Percentiles rank a stretch among this genome's conserved stretches.
Conservation (phyloP, 1,140 invertebrate genomes). For the Drosophila funebris region DNA sequence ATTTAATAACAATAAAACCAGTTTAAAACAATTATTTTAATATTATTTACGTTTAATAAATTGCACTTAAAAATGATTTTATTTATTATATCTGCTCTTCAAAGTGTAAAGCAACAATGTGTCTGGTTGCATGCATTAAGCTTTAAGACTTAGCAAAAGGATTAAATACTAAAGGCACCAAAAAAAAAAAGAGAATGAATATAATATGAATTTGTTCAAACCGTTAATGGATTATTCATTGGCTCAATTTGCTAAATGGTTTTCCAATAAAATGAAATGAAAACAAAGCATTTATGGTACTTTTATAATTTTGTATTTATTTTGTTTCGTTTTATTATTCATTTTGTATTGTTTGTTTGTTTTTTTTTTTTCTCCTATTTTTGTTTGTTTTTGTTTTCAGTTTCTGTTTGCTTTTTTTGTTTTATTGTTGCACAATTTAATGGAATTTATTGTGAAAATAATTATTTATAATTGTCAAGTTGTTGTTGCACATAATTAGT, state of each 20-base stretch:
- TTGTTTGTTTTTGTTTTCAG: constrained; percentile 34
- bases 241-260: constrained; percentile 30
- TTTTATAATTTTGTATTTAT: constrained; percentile 32
- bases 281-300: constrained; percentile 30
- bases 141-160: neutral
- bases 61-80: too few relatives aligned
- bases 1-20: too few relatives aligned
- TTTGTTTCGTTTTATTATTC: constrained; percentile 18
- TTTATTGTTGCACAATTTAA: constrained; percentile 64
- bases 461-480: constrained; percentile 44
- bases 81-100: too few relatives aligned
- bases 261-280: constrained; percentile 25
- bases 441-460: constrained; percentile 63
- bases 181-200: constrained; percentile 3
- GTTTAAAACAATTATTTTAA: too few relatives aligned
- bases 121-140: neutral
- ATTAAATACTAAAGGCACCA: neutral
- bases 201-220: constrained; percentile 11
- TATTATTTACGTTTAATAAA: too few relatives aligned
- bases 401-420: constrained; percentile 20
- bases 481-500: constrained; percentile 71
- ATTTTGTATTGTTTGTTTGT: constrained; percentile 34
- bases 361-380: constrained; percentile 23
- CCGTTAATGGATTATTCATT: constrained; percentile 31
- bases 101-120: too few relatives aligned